Conservation (phyloP, 2,113 vertebrate genomes). For the Cyphomyrus plagiostoma region DNA sequence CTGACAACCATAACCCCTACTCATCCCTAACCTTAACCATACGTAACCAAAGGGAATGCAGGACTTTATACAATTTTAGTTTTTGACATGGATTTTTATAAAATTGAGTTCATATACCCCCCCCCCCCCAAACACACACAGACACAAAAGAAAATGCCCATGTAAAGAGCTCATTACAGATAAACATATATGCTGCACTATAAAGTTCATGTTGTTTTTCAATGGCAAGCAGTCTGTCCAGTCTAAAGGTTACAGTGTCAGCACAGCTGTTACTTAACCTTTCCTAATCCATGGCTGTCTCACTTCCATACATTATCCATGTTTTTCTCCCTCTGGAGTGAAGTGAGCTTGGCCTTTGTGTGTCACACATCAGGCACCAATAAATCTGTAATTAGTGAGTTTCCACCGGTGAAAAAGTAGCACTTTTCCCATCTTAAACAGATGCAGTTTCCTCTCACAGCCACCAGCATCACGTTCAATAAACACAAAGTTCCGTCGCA, state of each 20-base stretch:
- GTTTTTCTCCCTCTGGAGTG: slow-evolving; percentile 12
- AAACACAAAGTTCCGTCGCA: background rate
- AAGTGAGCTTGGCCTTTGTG: background rate
- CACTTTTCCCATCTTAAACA: slow-evolving; percentile 12
- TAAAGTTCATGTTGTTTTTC: slow-evolving; percentile 7
- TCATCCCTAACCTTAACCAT: too few species aligned
- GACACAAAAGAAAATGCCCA: background rate
- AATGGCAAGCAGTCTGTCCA: background rate
- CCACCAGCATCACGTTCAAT: background rate
- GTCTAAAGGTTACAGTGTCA: background rate
- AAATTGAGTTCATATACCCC: background rate
- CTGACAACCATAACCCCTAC: background rate
- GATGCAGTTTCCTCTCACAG: background rate
- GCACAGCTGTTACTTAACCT: slow-evolving; percentile 2
- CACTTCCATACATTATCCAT: slow-evolving; percentile 6
- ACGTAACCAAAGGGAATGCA: too few species aligned
- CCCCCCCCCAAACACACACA: background rate
- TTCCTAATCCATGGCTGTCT: background rate
- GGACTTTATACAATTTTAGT: too few species aligned
- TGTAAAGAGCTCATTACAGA: background rate
- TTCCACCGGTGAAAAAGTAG: background rate
- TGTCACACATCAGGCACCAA: background rate
- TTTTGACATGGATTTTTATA: background rate
- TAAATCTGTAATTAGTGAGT: slow-evolving; percentile 13
- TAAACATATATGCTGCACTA: background rate